Evolutionary conservation across 2,113 vertebrate species (phyloP), one percentile per base, ranked within the genome.

Genomic region (Oncorhynchus kisutch): DNA sequence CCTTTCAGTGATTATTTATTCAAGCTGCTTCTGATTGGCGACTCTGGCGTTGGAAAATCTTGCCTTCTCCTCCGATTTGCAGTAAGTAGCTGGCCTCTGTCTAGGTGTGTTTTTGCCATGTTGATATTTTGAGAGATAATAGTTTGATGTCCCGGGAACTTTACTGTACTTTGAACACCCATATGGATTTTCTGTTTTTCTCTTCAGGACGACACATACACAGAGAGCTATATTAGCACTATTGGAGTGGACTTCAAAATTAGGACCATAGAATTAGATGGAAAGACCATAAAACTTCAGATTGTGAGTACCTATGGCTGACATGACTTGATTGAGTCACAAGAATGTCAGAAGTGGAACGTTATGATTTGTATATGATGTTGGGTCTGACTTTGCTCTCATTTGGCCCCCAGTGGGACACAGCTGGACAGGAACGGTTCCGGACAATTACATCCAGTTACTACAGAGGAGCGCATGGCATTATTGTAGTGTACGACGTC

Each of bases 221-320:
- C 97, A 89, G 97, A 99, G 92, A 98, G 97, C 90, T 99, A 99
- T 87, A 99, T 99, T 93, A 98, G 97, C 90, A 99, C 97, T 78
- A 99, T 99, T 82, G 97, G 97, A 70, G 97, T 99, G 91, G 97
- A 99, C 93, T 99, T 98, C 92, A 99, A 99, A 94, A 98, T 98
- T 93, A 94, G 97, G 92, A 99, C 97, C 90, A 98, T 99, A 94
- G 97, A 98, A 87, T 91, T 99, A 93, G 97, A 99, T 77, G 97
- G 96, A 57, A 99, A 99, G 93, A 99, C 97, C 85, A 98, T 99
- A 92, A 99, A 99, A 84, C 97, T 99, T 84, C 97, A 99, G 92
- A 99, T 99, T 87, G 97, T 99, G 94, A 97, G 97, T 94, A 66
- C n/a, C n/a, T 24, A 5, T 71, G 18, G 51, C 51, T 54, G 51